Evolutionary conservation across 2,888 invertebrate species (phyloP), one percentile per base, ranked within the genome.

Genomic region (Apodemia zela): DNA sequence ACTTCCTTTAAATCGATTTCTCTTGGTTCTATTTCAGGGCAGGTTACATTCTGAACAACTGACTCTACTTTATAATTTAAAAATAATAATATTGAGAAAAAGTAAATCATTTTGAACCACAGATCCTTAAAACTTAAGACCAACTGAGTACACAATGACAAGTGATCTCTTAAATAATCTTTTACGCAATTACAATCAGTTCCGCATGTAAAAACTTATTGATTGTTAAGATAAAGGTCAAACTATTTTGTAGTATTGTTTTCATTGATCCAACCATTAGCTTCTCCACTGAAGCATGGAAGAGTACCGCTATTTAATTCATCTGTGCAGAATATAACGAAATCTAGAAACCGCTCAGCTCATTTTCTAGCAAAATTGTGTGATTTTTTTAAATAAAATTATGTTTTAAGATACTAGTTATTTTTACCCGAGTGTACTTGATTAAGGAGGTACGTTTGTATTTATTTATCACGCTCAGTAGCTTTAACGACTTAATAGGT

Each of bases 1-100:
- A 90, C 90, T 69, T 84, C 87, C 70, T 88, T 89, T 78, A 88
- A 84, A 75, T 90, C 87, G 68, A 90, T 69, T 67, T 89, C 85
- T 60, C 80, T 78, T 0, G 89, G 79, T 1, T 71, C 78, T 3
- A 88, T 80, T 7, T 70, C 69, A 6, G 89, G 89, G 66, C 90
- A 90, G 29, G 75, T 81, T 25, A 73, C 72, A 75, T 89, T 87
- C 67, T 79, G 80, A 35, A 77, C 71, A 0, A 81, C 82, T 49
- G 80, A 76, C 7, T 79, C 74, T 33, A 79, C 83, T 64, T 72
- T 73, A 64, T 75, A 70, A 66, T 77, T 69, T 63, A 81, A 69
- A 45, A 82, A 65, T 65, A 77, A 72, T 62, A 84, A 64, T 65
- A 82, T 54, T 59, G 79, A 74, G 77, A 75, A 69, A 59, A 69